Conservation (phyloP, 2,888 invertebrate species). For the Acronicta aceris region DNA sequence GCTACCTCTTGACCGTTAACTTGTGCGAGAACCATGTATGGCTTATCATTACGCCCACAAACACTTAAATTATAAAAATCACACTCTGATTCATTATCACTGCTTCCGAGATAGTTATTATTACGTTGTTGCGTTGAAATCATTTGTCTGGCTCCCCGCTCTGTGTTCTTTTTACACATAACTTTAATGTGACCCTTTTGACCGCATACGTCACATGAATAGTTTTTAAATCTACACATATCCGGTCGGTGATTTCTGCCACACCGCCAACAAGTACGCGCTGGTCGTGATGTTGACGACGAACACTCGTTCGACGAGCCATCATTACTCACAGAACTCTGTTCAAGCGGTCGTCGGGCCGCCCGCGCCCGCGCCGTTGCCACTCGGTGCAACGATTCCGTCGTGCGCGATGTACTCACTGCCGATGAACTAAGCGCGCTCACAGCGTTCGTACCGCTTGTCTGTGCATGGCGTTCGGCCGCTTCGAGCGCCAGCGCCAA, state of each 20-base stretch:
- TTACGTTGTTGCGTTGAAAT: neutral
- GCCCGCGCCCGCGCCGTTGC: neutral
- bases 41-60: neutral
- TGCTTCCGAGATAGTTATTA: neutral
- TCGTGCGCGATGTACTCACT: neutral
- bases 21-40: neutral
- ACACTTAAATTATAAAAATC: conserved; percentile 2
- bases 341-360: neutral
- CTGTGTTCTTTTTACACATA: neutral
- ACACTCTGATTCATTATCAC: neutral
- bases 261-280: conserved; percentile 6
- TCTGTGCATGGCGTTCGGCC: conserved; percentile 8
- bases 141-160: neutral
- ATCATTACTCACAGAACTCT: neutral
- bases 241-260: neutral
- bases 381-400: conserved; percentile 3
- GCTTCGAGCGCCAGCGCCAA: conserved; percentile 4
- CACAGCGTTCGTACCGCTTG: neutral
- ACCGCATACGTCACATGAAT: neutral
- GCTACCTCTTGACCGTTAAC: neutral
- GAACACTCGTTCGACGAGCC: conserved; percentile 1
- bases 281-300: neutral
- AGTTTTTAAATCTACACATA: conserved; percentile 1
- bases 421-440: neutral
- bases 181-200: neutral